These are phyloP conservation scores for Macropus fuliginosus DNA, from an alignment of 2,797 vertebrate species.

Conservation along the genomic window DNA sequence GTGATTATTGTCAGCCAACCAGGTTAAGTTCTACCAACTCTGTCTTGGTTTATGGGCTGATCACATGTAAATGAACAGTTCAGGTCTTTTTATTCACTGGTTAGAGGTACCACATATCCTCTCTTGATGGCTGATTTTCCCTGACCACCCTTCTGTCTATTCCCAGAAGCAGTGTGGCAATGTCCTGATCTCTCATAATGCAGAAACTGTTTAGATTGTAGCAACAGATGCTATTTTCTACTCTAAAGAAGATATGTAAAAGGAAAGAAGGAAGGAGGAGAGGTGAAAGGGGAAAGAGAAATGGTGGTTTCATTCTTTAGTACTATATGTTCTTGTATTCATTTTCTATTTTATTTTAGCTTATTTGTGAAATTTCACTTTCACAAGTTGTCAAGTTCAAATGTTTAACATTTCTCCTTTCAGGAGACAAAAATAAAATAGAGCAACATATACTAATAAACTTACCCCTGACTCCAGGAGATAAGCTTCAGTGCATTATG, in stretches of 20 bases:
- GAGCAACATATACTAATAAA: constrained; percentile 71
- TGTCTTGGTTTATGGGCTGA: background rate
- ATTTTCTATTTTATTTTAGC: constrained; percentile 54
- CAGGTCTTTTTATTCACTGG: background rate
- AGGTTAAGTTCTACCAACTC: background rate
- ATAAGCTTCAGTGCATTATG: constrained; percentile 71
- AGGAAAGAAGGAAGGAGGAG: background rate
- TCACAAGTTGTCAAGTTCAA: constrained; percentile 74
- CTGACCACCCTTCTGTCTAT: background rate
- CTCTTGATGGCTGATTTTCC: background rate
- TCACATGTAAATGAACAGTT: background rate
- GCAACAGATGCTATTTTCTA: constrained; percentile 3
- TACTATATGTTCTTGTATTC: constrained; percentile 27
- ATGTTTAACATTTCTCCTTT: constrained; percentile 72
- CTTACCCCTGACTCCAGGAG: constrained; percentile 72
- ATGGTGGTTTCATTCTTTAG: constrained; percentile 1
- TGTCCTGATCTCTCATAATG: background rate
- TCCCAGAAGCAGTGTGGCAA: background rate
- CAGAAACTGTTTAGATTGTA: background rate
- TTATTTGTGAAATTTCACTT: constrained; percentile 69
- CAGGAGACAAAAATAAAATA: constrained; percentile 74
- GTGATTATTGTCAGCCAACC: background rate
- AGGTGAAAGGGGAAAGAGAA: background rate
- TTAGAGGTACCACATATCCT: background rate
- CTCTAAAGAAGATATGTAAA: background rate